Percentiles rank a stretch among this genome's conserved stretches.
These are phyloP conservation scores for Oncorhynchus gorbuscha DNA, from an alignment of 2,113 vertebrate genomes.

Conservation along the genomic window DNA sequence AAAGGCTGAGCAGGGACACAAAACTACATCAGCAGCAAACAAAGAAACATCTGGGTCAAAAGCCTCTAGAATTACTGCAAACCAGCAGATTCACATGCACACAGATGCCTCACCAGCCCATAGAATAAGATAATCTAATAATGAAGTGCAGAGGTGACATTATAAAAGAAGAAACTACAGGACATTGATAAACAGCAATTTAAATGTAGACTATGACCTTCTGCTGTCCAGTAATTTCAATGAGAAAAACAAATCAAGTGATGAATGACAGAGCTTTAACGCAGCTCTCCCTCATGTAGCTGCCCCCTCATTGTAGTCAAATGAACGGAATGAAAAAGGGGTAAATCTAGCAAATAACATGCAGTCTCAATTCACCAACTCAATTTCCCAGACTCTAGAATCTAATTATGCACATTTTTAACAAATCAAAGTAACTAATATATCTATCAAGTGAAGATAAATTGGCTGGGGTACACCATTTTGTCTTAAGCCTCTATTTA, in stretches of 20 bases:
- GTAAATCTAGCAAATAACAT: background rate
- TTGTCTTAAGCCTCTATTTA: background rate
- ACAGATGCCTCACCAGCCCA: background rate
- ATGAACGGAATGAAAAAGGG: background rate
- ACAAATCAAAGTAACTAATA: too few relatives aligned
- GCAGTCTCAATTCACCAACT: background rate
- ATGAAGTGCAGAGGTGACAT: background rate
- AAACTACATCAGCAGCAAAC: background rate
- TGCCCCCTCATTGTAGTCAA: conserved; percentile 1
- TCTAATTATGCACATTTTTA: background rate
- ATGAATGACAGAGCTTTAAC: background rate
- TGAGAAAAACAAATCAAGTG: background rate
- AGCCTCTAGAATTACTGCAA: background rate
- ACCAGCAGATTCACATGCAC: background rate
- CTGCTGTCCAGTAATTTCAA: background rate
- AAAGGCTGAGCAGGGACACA: background rate
- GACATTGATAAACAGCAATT: background rate
- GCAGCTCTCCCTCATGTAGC: background rate
- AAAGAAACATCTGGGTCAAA: background rate
- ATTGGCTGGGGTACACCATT: too few relatives aligned
- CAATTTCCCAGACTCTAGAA: background rate
- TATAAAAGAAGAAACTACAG: background rate
- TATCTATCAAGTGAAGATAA: too few relatives aligned
- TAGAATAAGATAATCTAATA: background rate
- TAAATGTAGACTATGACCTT: background rate